Base-by-base conservation (phyloP, 2,113 vertebrate genomes). In the Promerops cafer region DNA sequence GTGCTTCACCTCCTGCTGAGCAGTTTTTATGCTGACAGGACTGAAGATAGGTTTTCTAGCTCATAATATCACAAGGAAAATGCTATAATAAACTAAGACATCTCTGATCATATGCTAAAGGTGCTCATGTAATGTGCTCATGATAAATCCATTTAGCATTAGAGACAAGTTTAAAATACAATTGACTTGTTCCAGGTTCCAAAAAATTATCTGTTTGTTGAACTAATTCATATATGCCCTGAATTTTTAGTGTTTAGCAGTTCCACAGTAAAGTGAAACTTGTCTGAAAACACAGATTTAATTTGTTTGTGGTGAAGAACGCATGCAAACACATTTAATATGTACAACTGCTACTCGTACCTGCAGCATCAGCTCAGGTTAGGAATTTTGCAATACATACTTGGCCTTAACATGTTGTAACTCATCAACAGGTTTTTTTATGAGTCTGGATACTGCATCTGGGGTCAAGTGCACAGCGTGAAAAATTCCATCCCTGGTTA, bases 1-100 rank as follows among this genome's bases (percentile, higher is more conserved):
- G 80, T 97, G 80, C 91, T 96, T 90, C 93, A 88, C 80, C 94
- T 91, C 96, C 96, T 69, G 93, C 95, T 96, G 95, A 94, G 95
- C 65, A 92, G 83, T 95, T 95, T 96, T 94, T 94, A 87, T 96
- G 94, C 94, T 94, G 94, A 91, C 96, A 94, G 93, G 77, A 94
- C 94, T 87, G 83, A 84, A 92, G 81, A 91, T 84, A 89, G 65
- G 53, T 93, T 95, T 94, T 82, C 77, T 68, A 78, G 65, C 53
- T 82, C 14, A 3, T 87, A 91, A 37, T 92, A 96, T 93, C 89
- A 93, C 81, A 95, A 76, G 65, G 31, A 95, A 96, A 94, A 84
- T 56, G 54, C 72, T 91, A 26, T 74, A 82, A 82, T 95, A 89
- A 94, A 94, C 76, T 64, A 83, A 83, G 81, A 75, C 57, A 64